Evolutionary conservation across 2,113 vertebrate genomes (phyloP).

Genomic region (Corapipo altera): DNA sequence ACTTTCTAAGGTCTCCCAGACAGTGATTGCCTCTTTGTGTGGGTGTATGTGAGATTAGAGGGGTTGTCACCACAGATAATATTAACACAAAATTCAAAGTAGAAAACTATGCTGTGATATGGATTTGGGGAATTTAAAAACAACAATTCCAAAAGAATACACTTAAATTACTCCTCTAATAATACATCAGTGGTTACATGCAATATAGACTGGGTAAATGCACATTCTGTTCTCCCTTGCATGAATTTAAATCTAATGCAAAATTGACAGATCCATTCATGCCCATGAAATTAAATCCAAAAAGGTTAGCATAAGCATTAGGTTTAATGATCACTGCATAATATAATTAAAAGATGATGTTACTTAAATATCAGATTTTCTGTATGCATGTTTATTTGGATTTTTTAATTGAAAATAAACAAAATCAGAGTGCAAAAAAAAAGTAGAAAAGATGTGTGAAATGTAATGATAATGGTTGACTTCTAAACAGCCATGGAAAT

Average conservation of each 20-base stretch:
- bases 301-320: constrained; percentile 42
- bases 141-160: background rate
- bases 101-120: constrained; percentile 9
- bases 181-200: constrained; percentile 41
- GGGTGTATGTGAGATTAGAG: background rate
- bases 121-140: constrained; percentile 15
- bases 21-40: background rate
- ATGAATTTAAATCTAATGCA: background rate
- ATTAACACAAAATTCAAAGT: background rate
- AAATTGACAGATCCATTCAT: constrained; percentile 17
- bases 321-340: constrained; percentile 54
- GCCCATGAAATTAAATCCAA: constrained; percentile 28
- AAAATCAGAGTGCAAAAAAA: constrained; percentile 67
- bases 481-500: constrained; percentile 83
- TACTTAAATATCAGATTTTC: constrained; percentile 69
- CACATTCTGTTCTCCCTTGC: background rate
- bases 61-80: background rate
- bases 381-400: constrained; percentile 74
- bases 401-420: constrained; percentile 79
- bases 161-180: background rate
- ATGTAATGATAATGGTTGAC: constrained; percentile 81
- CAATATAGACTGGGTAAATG: background rate
- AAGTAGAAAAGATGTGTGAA: constrained; percentile 72
- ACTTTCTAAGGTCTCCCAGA: background rate
- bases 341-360: constrained; percentile 73